phyloP scores from a whole-genome alignment of 2,888 invertebrate species.

The Brachyptera putata region DNA sequence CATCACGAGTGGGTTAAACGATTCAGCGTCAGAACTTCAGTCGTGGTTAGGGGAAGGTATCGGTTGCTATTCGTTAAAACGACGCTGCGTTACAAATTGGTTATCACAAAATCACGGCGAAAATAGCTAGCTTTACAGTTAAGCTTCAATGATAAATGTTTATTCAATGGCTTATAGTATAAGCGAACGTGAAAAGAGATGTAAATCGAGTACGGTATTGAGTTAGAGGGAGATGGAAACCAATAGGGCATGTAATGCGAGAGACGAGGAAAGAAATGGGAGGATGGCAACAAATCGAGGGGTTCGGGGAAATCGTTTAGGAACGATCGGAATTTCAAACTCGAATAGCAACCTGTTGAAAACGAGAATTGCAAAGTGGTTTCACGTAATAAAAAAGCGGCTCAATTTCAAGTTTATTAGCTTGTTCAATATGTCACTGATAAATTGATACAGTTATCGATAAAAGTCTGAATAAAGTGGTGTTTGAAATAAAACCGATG shows the following conservation, averaged over 20 bases:
- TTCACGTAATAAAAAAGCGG: not conserved
- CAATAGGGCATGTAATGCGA: not conserved
- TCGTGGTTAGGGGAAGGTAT: too few relatives aligned
- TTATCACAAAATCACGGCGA: not conserved
- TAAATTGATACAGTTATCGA: not conserved
- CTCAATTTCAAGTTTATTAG: constrained; percentile 8
- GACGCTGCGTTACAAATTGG: too few relatives aligned
- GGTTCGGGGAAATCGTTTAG: constrained; percentile 20
- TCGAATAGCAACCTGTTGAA: constrained; percentile 28
- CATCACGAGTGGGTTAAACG: too few relatives aligned
- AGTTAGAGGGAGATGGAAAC: not conserved
- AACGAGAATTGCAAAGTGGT: not conserved
- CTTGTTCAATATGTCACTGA: constrained; percentile 9
- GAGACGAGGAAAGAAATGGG: constrained; percentile 1
- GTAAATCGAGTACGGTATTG: not conserved
- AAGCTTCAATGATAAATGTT: constrained; percentile 4
- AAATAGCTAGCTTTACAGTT: not conserved
- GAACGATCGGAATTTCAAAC: constrained; percentile 28
- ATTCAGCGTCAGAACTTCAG: too few relatives aligned
- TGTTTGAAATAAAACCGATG: too few relatives aligned
- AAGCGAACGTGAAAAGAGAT: constrained; percentile 1
- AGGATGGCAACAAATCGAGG: constrained; percentile 7
- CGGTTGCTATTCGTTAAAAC: too few relatives aligned
- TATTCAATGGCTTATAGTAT: not conserved
- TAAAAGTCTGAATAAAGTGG: not conserved